Percentiles rank a stretch among this genome's conserved stretches.
Evolutionary conservation across 2,797 vertebrate species (phyloP).

Genomic region (Carduelis carduelis): DNA sequence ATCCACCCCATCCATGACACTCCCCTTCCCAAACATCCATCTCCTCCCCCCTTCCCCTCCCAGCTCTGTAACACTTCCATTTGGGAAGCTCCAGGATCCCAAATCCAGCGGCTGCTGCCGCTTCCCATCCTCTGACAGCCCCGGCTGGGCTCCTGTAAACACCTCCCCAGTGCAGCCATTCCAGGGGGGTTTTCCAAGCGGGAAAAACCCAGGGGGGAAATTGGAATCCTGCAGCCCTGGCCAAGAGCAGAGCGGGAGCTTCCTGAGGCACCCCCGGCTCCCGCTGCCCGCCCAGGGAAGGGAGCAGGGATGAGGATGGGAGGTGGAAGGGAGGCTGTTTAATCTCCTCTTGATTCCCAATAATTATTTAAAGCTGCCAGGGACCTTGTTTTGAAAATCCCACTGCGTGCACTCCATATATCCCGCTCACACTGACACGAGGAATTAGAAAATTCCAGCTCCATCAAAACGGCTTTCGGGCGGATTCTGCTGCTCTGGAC

Average conservation of each 20-base stretch:
- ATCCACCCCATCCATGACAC: neutral
- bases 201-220: neutral
- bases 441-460: neutral
- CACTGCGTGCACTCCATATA: neutral
- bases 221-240: neutral
- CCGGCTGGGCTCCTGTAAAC: neutral
- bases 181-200: accelerated
- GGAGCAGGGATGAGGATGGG: neutral
- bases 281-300: neutral
- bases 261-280: accelerated
- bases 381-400: constrained; percentile 27
- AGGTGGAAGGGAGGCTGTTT: neutral
- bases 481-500: neutral
- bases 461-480: neutral
- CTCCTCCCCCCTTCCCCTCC: neutral
- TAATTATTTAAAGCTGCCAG: constrained; percentile 14
- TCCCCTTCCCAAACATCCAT: neutral
- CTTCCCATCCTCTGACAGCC: neutral
- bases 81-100: neutral
- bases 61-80: accelerated
- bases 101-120: neutral
- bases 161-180: neutral
- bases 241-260: neutral
- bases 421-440: neutral
- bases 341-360: neutral